Evolutionary conservation across 2,113 vertebrate genomes (phyloP).

Genomic region (Heterotilapia buettikoferi): DNA sequence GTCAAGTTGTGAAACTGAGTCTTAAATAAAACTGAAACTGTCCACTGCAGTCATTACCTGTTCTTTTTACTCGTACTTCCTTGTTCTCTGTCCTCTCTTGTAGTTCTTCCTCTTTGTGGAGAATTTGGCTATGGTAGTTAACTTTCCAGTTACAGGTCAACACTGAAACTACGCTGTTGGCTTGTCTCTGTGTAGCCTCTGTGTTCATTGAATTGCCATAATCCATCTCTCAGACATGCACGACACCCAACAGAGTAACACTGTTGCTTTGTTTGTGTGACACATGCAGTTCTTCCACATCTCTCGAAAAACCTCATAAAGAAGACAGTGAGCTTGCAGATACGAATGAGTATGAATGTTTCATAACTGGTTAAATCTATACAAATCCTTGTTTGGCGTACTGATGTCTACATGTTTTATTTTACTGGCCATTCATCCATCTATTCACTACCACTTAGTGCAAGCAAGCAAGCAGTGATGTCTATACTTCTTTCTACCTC

Average conservation of each 20-base stretch:
- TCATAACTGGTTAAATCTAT: background rate
- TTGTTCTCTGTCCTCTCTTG: background rate
- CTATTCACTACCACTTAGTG: background rate
- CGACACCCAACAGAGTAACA: background rate
- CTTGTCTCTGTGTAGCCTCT: background rate
- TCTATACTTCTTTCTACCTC: background rate
- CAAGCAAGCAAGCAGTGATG: background rate
- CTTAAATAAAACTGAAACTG: background rate
- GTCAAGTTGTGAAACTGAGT: background rate
- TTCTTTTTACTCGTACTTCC: background rate
- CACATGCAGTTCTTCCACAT: background rate
- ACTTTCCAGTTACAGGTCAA: background rate
- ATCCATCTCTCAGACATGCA: background rate
- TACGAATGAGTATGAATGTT: background rate
- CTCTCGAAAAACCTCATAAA: fast-evolving
- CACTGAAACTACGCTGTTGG: background rate
- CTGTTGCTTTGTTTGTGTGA: background rate
- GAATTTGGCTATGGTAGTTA: background rate
- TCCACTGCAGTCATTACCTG: background rate
- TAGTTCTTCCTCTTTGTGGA: background rate
- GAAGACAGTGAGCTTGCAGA: background rate
- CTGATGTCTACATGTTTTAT: background rate
- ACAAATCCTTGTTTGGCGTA: background rate
- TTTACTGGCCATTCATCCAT: background rate
- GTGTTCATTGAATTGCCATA: background rate